Base-by-base conservation (phyloP, 2,888 invertebrate genomes). In the Amblyjoppa proteus region DNA sequence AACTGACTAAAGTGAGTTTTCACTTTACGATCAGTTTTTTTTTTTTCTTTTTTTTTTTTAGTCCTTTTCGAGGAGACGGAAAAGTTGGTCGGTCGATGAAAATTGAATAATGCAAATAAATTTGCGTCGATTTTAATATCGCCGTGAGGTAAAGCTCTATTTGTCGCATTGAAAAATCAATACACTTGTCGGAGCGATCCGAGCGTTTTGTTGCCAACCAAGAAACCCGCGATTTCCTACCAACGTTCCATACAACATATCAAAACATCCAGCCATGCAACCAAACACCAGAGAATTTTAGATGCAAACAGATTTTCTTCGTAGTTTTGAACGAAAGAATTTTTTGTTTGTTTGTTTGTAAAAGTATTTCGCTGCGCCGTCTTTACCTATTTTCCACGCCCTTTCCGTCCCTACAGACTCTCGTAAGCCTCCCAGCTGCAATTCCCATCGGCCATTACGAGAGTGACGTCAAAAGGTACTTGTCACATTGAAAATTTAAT, bases 391-490 rank as follows among this genome's bases (percentile, higher is more conserved):
- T 38, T n/a, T 31, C 51, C 38, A 16, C 53, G 61, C 53, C 28
- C 20, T 49, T 25, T 71, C 45, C 41, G 11, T 58, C 6, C 56
- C 66, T 56, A 58, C 51, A 76, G n/a, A 20, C 64, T 66, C 68
- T 53, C 20, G 49, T 53, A 20, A 49, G 41, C 64, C 69, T 53
- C 34, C 34, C 81, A 74, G 64, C 56, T 71, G 68, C 7, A 41
- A 41, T 79, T 61, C 61, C 68, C 81, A 66, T 69, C 58, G 73
- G 70, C 70, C 69, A 74, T 81, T 64, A 69, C 78, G 64, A 70
- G 69, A 75, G 56, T 69, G 75, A 49, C 80, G 53, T 74, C 77
- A 71, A 79, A 77, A 64, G 69, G 73, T 70, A 7, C 3, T 41
- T 7, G 1, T 41, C 41, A 41, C 41, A 41, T 41, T 41, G 11